Percentiles rank a stretch among this genome's conserved stretches.
These are phyloP conservation scores for Plagodis dolabraria DNA, from an alignment of 2,888 invertebrate species.

Conservation along the genomic window DNA sequence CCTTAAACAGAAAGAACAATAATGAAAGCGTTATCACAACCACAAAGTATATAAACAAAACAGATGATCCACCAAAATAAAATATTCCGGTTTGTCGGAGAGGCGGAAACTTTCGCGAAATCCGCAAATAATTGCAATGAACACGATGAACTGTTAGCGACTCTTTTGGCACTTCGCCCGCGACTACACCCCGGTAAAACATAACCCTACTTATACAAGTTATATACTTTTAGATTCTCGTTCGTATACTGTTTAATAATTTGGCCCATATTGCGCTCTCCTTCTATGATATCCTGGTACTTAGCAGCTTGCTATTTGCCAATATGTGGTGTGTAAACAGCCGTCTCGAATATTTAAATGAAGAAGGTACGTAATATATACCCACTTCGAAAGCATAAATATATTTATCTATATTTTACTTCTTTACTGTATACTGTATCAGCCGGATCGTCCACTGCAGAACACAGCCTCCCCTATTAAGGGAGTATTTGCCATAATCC, in stretches of 20 bases:
- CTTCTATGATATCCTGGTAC: neutral
- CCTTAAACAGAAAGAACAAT: too few relatives aligned
- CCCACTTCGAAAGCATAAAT: too few relatives aligned
- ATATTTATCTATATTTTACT: too few relatives aligned
- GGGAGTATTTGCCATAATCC: too few relatives aligned
- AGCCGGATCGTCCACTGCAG: too few relatives aligned
- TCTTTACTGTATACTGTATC: too few relatives aligned
- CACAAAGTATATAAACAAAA: conserved; percentile 4
- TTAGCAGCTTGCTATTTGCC: too few relatives aligned
- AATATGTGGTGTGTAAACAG: too few relatives aligned
- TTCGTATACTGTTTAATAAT: neutral
- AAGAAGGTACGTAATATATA: too few relatives aligned
- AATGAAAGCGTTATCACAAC: too few relatives aligned
- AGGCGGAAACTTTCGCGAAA: conserved; percentile 46
- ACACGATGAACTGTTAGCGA: conserved; percentile 52
- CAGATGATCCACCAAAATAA: conserved; percentile 21
- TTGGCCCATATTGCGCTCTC: neutral
- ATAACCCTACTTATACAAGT: conserved; percentile 52
- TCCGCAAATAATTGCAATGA: conserved; percentile 67
- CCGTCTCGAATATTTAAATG: too few relatives aligned
- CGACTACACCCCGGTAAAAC: conserved; percentile 52
- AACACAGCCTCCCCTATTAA: too few relatives aligned
- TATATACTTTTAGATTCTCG: conserved; percentile 40
- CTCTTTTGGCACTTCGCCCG: conserved; percentile 58
- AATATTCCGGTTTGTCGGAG: conserved; percentile 45